phyloP scores from a whole-genome alignment of 2,888 invertebrate species.

The Pollenia angustigena region DNA sequence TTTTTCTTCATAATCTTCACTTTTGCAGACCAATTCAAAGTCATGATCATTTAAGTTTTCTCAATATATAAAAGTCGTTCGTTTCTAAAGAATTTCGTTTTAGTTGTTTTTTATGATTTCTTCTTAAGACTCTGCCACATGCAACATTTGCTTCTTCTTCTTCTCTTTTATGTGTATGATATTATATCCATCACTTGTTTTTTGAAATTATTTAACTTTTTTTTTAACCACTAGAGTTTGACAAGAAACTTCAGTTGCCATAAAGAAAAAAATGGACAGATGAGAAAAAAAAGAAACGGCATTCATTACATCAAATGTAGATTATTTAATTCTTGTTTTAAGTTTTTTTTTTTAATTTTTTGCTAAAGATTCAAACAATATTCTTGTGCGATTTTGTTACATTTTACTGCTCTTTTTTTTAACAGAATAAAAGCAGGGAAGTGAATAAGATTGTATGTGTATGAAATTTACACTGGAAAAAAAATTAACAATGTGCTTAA shows the following conservation, averaged over 20 bases:
- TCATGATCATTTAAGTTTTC: slow-evolving; percentile 67
- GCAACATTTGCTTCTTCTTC: slow-evolving; percentile 44
- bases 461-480: slow-evolving; percentile 6
- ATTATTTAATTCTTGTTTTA: slow-evolving; percentile 44
- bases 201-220: slow-evolving; percentile 23
- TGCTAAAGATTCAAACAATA: slow-evolving; percentile 13
- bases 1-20: slow-evolving; percentile 2
- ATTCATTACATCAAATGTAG: slow-evolving; percentile 66
- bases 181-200: slow-evolving; percentile 54
- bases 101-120: not conserved
- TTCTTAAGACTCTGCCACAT: slow-evolving; percentile 33
- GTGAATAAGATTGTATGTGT: not conserved
- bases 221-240: slow-evolving; percentile 6
- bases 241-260: slow-evolving; percentile 48
- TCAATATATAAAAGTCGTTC: slow-evolving; percentile 39
- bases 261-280: slow-evolving; percentile 6
- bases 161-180: slow-evolving; percentile 32
- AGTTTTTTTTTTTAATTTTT: slow-evolving; percentile 1
- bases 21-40: slow-evolving; percentile 68
- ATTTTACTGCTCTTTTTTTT: slow-evolving; percentile 58
- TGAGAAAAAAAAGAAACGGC: slow-evolving; percentile 27
- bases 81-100: slow-evolving; percentile 43
- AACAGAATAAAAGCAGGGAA: not conserved
- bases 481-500: not conserved
- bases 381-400: slow-evolving; percentile 35